Evolutionary conservation across 2,797 vertebrate species (phyloP).

Genomic region (Melopsittacus undulatus): DNA sequence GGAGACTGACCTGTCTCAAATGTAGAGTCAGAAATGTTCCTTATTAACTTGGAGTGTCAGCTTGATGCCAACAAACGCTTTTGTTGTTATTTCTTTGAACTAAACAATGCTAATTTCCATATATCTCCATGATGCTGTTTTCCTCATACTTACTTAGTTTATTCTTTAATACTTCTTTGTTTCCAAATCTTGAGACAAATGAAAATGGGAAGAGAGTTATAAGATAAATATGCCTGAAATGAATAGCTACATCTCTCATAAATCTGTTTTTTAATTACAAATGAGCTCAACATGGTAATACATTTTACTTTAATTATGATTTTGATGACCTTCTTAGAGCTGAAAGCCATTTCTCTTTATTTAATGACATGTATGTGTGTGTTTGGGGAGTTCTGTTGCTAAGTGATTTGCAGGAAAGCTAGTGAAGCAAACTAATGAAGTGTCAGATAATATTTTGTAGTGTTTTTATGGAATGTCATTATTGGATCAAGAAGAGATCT

Average conservation of each 20-base stretch:
- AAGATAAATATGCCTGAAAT: slow-evolving; percentile 36
- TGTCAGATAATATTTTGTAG: slow-evolving; percentile 38
- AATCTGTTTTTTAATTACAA: slow-evolving; percentile 56
- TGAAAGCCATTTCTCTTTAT: slow-evolving; percentile 48
- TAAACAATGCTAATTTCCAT: neutral
- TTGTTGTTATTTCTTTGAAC: neutral
- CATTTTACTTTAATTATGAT: slow-evolving; percentile 58
- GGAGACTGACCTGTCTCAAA: neutral
- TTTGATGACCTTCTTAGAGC: slow-evolving; percentile 63
- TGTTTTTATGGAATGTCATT: neutral
- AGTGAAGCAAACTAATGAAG: slow-evolving; percentile 53
- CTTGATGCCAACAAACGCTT: neutral
- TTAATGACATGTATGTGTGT: slow-evolving; percentile 35
- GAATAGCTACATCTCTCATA: slow-evolving; percentile 33
- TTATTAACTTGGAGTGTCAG: neutral
- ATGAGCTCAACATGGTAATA: slow-evolving; percentile 23
- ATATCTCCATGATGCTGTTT: neutral
- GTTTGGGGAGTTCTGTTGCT: slow-evolving; percentile 59
- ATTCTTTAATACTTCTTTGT: slow-evolving; percentile 6
- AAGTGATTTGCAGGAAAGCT: slow-evolving; percentile 57
- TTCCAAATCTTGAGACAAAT: slow-evolving; percentile 18
- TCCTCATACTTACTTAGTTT: neutral
- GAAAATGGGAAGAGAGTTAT: slow-evolving; percentile 16
- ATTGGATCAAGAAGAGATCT: neutral
- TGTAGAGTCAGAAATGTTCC: neutral